Percentiles rank a stretch among this genome's conserved stretches.
Conservation (phyloP, 2,797 vertebrate genomes). For the Rallus crepitans region DNA sequence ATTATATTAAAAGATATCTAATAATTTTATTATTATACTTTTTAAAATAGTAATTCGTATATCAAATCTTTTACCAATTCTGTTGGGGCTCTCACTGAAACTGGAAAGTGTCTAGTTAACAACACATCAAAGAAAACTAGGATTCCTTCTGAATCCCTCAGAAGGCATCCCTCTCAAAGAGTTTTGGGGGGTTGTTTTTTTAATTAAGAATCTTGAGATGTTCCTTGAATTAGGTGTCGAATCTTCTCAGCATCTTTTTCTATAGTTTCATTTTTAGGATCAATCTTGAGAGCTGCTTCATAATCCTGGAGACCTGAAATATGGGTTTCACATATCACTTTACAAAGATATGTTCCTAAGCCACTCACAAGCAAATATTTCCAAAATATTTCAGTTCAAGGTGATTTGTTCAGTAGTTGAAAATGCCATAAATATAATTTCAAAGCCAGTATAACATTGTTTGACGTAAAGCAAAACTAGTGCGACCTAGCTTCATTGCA, state of each 20-base stretch:
- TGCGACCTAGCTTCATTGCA: not conserved
- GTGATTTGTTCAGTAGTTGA: not conserved
- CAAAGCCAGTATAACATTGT: not conserved
- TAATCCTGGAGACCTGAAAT: slow-evolving; percentile 91
- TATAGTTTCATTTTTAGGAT: slow-evolving; percentile 83
- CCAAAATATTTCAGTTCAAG: not conserved
- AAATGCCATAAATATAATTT: not conserved
- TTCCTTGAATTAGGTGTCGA: slow-evolving; percentile 85
- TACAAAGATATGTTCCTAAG: not conserved
- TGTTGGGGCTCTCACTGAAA: not conserved
- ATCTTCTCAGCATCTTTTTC: slow-evolving; percentile 87
- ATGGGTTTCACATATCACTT: not conserved
- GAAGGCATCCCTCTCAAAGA: not conserved
- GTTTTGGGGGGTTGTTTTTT: not conserved
- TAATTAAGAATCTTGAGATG: not conserved
- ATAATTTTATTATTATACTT: not conserved
- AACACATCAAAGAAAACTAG: not conserved
- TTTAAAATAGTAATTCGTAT: not conserved
- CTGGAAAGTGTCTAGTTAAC: not conserved
- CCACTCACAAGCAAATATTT: not conserved
- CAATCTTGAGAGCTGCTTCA: slow-evolving; percentile 89
- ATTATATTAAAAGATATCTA: not conserved
- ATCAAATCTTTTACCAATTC: not conserved
- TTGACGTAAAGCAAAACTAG: not conserved
- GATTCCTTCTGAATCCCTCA: not conserved